Percentiles rank a stretch among this genome's conserved stretches.
These are phyloP conservation scores for Hemiprocne comata DNA, from an alignment of 2,113 vertebrate species.

Conservation along the genomic window DNA sequence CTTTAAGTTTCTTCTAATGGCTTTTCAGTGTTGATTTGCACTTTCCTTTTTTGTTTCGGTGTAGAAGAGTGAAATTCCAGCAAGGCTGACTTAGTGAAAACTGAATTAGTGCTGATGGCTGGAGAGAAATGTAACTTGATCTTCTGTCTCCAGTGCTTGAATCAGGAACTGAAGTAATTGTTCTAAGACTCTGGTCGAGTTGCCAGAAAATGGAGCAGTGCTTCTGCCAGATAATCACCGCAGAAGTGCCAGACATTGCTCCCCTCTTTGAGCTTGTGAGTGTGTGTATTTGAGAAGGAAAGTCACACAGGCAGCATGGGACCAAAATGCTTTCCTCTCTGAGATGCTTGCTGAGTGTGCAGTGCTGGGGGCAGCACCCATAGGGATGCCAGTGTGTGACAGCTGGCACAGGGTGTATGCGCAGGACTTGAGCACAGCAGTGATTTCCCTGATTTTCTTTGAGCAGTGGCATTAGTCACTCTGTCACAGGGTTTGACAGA, in stretches of 20 bases:
- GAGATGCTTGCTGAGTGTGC: not conserved
- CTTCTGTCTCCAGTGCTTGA: slow-evolving; percentile 10
- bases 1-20: slow-evolving; percentile 4
- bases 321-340: not conserved
- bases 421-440: not conserved
- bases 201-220: slow-evolving; percentile 24
- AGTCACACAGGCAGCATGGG: not conserved
- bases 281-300: not conserved
- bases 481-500: not conserved
- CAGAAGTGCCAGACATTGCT: slow-evolving; percentile 66
- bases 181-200: slow-evolving; percentile 32
- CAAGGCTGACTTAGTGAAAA: slow-evolving; percentile 66
- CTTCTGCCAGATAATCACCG: slow-evolving; percentile 60
- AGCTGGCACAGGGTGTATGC: not conserved
- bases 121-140: slow-evolving; percentile 55
- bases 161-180: slow-evolving; percentile 65
- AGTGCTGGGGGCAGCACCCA: accelerated
- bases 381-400: accelerated
- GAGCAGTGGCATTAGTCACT: not conserved
- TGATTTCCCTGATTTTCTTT: not conserved
- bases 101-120: slow-evolving; percentile 55
- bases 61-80: slow-evolving; percentile 60
- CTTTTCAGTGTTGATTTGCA: slow-evolving; percentile 45
- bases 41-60: slow-evolving; percentile 17
- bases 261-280: not conserved